These are phyloP conservation scores for Tinea pellionella DNA, from an alignment of 2,888 invertebrate genomes.

Conservation along the genomic window DNA sequence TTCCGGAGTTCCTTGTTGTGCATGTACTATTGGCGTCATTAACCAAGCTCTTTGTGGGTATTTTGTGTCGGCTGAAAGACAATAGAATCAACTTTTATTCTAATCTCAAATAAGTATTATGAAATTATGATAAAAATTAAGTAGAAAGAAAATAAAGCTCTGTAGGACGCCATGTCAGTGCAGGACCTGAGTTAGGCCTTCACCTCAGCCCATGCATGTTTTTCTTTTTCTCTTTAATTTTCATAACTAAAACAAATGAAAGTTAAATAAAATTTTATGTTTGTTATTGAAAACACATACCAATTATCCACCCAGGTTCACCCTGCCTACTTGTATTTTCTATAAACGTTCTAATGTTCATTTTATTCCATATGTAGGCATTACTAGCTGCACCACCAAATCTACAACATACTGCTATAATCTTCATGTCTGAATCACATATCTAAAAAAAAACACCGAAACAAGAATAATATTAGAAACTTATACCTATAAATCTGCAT, in stretches of 20 bases:
- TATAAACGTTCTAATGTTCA: constrained; percentile 31
- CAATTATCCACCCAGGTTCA: constrained; percentile 40
- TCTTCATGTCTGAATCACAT: constrained; percentile 39
- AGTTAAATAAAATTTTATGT: too few relatives aligned
- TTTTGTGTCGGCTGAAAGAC: constrained; percentile 34
- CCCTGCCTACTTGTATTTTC: constrained; percentile 36
- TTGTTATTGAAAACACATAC: too few relatives aligned
- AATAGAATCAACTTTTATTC: background rate
- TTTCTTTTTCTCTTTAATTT: too few relatives aligned
- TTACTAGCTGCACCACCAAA: constrained; percentile 35
- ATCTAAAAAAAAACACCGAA: constrained; percentile 24
- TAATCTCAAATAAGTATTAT: too few relatives aligned
- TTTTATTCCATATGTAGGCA: constrained; percentile 41
- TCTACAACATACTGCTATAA: constrained; percentile 41
- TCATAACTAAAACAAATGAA: too few relatives aligned
- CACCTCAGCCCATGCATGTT: too few relatives aligned
- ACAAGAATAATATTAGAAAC: background rate
- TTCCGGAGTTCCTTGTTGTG: constrained; percentile 37
- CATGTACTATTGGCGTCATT: constrained; percentile 39
- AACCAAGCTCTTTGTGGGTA: constrained; percentile 42
- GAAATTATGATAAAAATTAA: too few relatives aligned
- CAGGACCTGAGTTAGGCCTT: too few relatives aligned
- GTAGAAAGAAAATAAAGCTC: too few relatives aligned
- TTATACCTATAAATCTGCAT: too few relatives aligned
- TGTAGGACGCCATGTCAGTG: too few relatives aligned